Evolutionary conservation across 37 sponge, comb jelly and placozoan genomes (phyloP).

Genomic region (Haliclona indistincta): DNA sequence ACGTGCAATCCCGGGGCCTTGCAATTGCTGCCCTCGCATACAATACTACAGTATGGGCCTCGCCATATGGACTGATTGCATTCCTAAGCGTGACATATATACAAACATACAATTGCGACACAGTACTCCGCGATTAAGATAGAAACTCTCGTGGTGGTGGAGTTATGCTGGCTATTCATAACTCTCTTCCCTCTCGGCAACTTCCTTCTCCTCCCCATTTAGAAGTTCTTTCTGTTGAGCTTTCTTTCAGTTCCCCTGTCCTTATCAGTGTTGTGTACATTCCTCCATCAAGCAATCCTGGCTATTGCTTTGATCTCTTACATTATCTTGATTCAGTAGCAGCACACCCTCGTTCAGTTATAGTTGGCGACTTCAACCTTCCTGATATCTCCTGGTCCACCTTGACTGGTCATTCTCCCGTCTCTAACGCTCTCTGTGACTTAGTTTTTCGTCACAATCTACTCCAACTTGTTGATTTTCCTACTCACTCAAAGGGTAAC

Average conservation of each 20-base stretch:
- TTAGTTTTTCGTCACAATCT: constrained; percentile 30
- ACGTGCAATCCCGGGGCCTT: too few relatives aligned
- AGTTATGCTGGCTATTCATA: constrained; percentile 23
- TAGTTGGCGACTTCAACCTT: constrained; percentile 49
- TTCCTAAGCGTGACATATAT: too few relatives aligned
- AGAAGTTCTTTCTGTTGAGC: constrained; percentile 22
- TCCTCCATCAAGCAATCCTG: constrained; percentile 1
- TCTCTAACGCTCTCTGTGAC: constrained; percentile 21
- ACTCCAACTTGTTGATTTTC: constrained; percentile 15
- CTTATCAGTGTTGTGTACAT: constrained; percentile 15
- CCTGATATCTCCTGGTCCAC: constrained; percentile 40
- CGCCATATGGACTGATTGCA: too few relatives aligned
- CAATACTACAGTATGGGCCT: too few relatives aligned
- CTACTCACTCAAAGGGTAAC: constrained; percentile 43
- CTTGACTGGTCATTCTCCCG: not conserved
- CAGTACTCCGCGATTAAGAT: too few relatives aligned
- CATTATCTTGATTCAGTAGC: not conserved
- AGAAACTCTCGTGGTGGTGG: constrained; percentile 47
- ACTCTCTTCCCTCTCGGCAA: constrained; percentile 1
- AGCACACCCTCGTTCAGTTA: not conserved
- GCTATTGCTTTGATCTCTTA: not conserved
- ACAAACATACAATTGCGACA: too few relatives aligned
- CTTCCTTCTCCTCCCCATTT: constrained; percentile 9
- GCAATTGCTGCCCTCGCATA: too few relatives aligned
- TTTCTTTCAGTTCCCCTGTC: not conserved